A percentile compares a stretch with the other conserved stretches of the same genome.
Evolutionary conservation across 2,113 vertebrate species (phyloP).

Genomic region (Trogon melanurus): DNA sequence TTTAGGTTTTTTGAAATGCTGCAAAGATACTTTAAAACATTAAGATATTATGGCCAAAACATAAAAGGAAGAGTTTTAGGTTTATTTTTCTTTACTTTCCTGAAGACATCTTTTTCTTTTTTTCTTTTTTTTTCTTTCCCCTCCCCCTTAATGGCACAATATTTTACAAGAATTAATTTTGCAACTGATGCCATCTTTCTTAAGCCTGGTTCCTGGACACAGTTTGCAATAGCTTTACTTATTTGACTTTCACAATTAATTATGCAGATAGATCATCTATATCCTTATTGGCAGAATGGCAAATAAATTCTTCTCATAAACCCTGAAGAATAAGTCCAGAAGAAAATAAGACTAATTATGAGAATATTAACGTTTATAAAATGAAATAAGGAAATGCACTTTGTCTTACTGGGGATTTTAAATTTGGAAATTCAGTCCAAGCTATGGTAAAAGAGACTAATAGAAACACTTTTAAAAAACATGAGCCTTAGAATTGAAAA

Average conservation of each 20-base stretch:
- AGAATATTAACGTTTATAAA: neutral
- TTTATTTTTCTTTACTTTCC: neutral
- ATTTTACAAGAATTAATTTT: neutral
- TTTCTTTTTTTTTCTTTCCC: neutral
- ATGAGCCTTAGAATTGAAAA: neutral
- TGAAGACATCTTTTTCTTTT: neutral
- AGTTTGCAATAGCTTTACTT: neutral
- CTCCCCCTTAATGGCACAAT: neutral
- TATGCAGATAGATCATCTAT: neutral
- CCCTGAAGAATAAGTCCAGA: neutral
- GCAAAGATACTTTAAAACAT: neutral
- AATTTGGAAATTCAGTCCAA: neutral
- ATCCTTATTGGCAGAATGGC: neutral
- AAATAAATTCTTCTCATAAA: neutral
- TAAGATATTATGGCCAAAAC: neutral
- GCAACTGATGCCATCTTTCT: neutral
- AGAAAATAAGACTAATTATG: neutral
- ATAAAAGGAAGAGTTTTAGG: neutral
- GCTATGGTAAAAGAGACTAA: neutral
- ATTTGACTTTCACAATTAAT: neutral
- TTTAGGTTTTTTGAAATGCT: neutral
- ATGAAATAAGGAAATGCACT: neutral
- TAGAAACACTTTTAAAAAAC: neutral
- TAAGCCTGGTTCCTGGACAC: neutral
- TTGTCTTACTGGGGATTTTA: neutral